Base-by-base conservation (phyloP, 2,888 invertebrate genomes). In the Cistogaster globosa region DNA sequence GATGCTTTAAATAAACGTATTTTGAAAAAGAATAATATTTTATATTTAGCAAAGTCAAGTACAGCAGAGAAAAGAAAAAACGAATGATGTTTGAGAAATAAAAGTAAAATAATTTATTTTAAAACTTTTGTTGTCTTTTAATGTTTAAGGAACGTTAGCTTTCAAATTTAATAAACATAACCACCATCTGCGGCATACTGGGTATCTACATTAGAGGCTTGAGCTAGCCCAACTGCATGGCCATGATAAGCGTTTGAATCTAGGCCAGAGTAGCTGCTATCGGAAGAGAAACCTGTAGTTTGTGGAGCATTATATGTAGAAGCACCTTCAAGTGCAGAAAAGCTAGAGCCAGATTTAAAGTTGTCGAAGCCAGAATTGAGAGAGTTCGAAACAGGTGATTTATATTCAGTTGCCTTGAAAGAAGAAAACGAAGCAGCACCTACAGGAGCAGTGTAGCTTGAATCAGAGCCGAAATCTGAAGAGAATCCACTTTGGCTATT, bases 161-260 rank as follows among this genome's bases (percentile, higher is more conserved):
- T 80, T 74, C 69, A 86, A 72, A 48, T 88, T 62, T 86, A 82
- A 86, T 91, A 91, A 68, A 92, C 89, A 51, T 91, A 91, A 71
- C 91, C 91, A n/a, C 91, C 92, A 78, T 91, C 90, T 85, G 89
- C 86, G 38, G 89, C 91, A 84, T 91, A 91, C 53, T 86, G 84
- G 72, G 91, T 91, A 42, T 88, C 90, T 32, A 89, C 74, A 69
- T 32, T 20, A n/a, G 75, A 71, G 18, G 76, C 69, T 5, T 60
- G 9, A 36, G 55, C 48, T 42, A 12, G 12, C 12, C 1, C 12
- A 42, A 2, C 42, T 42, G 42, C 6, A 32, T 32, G 2, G 32
- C 32, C 8, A 32, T 32, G 32, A 7, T 5, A 32, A 32, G 32
- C 32, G 6, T 5, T 7, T 32, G 32, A 32, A 32, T 32, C 6